phyloP scores from a whole-genome alignment of 1,140 invertebrate species.

The Drosophila novamexicana region DNA sequence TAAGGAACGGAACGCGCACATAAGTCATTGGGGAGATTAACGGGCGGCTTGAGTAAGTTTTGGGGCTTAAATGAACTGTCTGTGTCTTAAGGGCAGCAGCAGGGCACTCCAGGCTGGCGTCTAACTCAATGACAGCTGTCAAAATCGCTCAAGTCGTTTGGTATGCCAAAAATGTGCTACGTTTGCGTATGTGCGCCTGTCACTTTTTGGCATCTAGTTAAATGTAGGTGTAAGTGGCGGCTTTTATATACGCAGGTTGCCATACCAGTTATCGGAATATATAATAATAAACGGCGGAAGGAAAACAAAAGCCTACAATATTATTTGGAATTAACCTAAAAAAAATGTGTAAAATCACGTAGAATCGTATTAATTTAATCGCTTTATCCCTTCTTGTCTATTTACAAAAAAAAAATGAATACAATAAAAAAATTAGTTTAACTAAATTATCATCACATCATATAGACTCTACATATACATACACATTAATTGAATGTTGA shows the following conservation, averaged over 20 bases:
- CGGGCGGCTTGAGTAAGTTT: conserved; percentile 7
- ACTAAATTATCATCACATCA: too few relatives aligned
- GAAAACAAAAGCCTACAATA: too few relatives aligned
- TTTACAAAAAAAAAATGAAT: too few relatives aligned
- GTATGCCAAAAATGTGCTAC: conserved; percentile 61
- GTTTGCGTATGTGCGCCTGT: conserved; percentile 30
- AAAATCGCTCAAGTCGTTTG: conserved; percentile 74
- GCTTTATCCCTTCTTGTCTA: too few relatives aligned
- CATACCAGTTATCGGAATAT: not conserved
- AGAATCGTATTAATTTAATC: too few relatives aligned
- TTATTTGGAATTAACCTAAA: too few relatives aligned
- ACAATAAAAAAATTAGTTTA: too few relatives aligned
- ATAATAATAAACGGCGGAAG: not conserved
- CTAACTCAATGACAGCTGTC: conserved; percentile 75
- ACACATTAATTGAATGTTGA: too few relatives aligned
- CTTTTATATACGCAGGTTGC: conserved; percentile 16
- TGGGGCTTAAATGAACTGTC: conserved; percentile 68
- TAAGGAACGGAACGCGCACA: conserved; percentile 7
- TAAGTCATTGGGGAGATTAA: conserved; percentile 23
- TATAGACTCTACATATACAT: too few relatives aligned
- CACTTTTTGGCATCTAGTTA: conserved; percentile 44
- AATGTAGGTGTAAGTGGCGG: conserved; percentile 69
- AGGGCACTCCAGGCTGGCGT: conserved; percentile 50
- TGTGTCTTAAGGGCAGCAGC: conserved; percentile 43
- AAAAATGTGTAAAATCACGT: too few relatives aligned